These are phyloP conservation scores for Eptatretus burgeri DNA, from an alignment of 2,113 vertebrate species.

Conservation along the genomic window DNA sequence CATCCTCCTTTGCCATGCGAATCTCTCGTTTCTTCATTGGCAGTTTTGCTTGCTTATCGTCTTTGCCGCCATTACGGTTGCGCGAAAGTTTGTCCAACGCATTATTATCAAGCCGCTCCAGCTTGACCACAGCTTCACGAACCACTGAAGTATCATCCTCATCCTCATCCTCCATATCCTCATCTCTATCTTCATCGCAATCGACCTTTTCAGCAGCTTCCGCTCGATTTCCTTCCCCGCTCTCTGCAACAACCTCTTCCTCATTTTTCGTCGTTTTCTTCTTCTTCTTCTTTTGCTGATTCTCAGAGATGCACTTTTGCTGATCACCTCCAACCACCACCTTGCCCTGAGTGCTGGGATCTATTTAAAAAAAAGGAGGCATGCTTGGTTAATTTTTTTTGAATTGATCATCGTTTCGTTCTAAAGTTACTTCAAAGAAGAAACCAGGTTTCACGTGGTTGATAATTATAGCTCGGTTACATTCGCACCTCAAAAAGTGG, in stretches of 20 bases:
- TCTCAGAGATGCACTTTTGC: slow-evolving; percentile 30
- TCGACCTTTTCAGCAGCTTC: not conserved
- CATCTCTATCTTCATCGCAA: not conserved
- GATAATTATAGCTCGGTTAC: too few relatives aligned
- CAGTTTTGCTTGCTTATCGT: slow-evolving; percentile 5
- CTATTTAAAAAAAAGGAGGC: too few relatives aligned
- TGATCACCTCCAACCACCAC: slow-evolving; percentile 27
- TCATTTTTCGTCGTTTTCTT: slow-evolving; percentile 36
- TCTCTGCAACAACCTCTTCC: slow-evolving; percentile 22
- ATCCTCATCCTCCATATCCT: slow-evolving; percentile 2
- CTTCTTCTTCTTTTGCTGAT: slow-evolving; percentile 24
- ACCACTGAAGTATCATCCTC: slow-evolving; percentile 2
- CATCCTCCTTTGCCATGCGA: slow-evolving; percentile 2
- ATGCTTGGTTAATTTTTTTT: too few relatives aligned
- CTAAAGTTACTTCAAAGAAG: too few relatives aligned
- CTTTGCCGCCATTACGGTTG: slow-evolving; percentile 1
- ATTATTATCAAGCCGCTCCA: not conserved
- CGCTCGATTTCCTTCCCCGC: not conserved
- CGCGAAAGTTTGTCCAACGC: slow-evolving; percentile 3
- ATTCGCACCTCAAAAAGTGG: too few relatives aligned
- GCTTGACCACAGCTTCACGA: slow-evolving; percentile 4
- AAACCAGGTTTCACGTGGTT: too few relatives aligned
- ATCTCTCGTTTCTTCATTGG: slow-evolving; percentile 1
- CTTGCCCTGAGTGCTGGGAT: slow-evolving; percentile 16
- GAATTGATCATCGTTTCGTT: too few relatives aligned